Evolutionary conservation across 2,888 invertebrate genomes (phyloP).

Genomic region (Meganola albula): DNA sequence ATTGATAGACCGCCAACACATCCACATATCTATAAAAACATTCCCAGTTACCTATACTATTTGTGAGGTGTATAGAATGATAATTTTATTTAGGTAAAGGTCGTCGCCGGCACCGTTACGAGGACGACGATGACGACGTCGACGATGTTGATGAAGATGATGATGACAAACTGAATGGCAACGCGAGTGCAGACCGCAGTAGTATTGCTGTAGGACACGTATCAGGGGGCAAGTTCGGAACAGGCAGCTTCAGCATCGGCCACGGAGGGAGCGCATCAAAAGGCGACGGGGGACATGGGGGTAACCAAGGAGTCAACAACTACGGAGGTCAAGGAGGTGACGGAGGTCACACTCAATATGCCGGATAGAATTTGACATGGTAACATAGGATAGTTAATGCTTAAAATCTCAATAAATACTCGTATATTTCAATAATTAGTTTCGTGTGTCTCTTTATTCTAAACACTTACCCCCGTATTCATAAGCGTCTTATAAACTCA

Average conservation of each 20-base stretch:
- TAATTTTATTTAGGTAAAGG: too few relatives aligned
- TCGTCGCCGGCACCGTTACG: not conserved
- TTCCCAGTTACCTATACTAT: too few relatives aligned
- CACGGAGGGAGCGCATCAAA: slow-evolving; percentile 1
- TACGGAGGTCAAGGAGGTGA: slow-evolving; percentile 5
- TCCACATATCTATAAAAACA: too few relatives aligned
- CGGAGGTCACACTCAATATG: slow-evolving; percentile 1
- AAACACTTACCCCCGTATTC: too few relatives aligned
- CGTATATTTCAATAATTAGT: too few relatives aligned
- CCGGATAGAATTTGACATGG: too few relatives aligned
- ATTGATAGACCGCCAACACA: too few relatives aligned
- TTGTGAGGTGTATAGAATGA: too few relatives aligned
- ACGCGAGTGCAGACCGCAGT: not conserved
- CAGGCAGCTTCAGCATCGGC: not conserved
- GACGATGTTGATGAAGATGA: not conserved
- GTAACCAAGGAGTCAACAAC: slow-evolving; percentile 1
- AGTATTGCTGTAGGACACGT: not conserved
- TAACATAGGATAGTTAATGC: too few relatives aligned
- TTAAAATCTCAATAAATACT: too few relatives aligned
- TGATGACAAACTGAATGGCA: not conserved
- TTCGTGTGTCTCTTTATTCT: too few relatives aligned
- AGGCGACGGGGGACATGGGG: slow-evolving; percentile 7
- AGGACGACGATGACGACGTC: not conserved
- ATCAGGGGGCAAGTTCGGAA: not conserved
- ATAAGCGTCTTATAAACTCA: too few relatives aligned